phyloP scores from a whole-genome alignment of 2,113 vertebrate species.

The Cromileptes altivelis region DNA sequence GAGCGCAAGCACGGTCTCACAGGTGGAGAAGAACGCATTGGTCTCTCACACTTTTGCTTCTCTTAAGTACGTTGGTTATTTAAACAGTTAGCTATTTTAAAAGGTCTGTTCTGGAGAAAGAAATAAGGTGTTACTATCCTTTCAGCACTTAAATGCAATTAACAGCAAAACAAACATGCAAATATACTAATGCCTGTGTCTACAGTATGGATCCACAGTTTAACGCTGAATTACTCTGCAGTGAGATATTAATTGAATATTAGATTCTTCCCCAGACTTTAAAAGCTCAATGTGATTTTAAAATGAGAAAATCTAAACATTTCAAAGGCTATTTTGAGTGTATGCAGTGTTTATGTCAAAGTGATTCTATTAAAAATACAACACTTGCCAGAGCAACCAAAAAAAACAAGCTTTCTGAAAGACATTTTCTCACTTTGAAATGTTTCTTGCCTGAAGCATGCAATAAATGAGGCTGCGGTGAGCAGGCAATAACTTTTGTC shows the following conservation, averaged over 20 bases:
- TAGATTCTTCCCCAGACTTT: conserved; percentile 12
- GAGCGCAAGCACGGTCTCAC: conserved; percentile 60
- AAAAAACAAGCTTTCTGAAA: conserved; percentile 26
- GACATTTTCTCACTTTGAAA: conserved; percentile 73
- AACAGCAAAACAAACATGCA: conserved; percentile 16
- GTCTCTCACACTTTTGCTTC: neutral
- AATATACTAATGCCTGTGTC: conserved; percentile 5
- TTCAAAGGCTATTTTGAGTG: conserved; percentile 33
- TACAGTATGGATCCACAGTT: neutral
- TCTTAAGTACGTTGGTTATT: neutral
- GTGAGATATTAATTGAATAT: conserved; percentile 28
- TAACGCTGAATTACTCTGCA: conserved; percentile 8
- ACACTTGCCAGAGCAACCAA: conserved; percentile 34
- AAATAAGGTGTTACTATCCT: neutral
- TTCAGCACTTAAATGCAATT: conserved; percentile 23
- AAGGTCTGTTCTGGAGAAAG: neutral
- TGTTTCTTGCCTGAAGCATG: conserved; percentile 68
- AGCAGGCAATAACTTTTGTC: conserved; percentile 70
- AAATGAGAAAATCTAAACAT: conserved; percentile 41
- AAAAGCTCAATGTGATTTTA: conserved; percentile 25
- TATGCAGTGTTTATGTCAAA: conserved; percentile 38
- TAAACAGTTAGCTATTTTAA: neutral
- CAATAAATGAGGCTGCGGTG: conserved; percentile 75
- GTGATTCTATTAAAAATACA: conserved; percentile 52
- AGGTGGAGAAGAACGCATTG: conserved; percentile 61